Evolutionary conservation across 2,888 invertebrate species (phyloP).

Genomic region (Agonopterix heracliana): DNA sequence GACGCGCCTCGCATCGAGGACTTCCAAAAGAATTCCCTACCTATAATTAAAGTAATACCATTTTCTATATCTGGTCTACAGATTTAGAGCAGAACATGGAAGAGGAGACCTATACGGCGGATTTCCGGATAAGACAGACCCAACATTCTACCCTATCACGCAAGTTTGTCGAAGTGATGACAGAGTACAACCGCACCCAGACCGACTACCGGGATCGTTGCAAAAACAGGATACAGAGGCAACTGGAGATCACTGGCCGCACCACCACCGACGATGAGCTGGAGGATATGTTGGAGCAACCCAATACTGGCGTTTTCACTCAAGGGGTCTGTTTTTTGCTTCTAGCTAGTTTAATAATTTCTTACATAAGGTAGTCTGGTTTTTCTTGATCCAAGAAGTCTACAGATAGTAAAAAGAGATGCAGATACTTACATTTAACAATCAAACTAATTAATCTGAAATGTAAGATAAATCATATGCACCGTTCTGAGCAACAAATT

Average conservation of each 20-base stretch:
- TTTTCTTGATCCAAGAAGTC: no score
- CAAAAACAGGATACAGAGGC: slow-evolving; percentile 98
- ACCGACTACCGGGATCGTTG: slow-evolving; percentile 99
- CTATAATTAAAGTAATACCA: no score
- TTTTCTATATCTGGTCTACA: slow-evolving; percentile 42
- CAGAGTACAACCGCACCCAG: slow-evolving; percentile 99
- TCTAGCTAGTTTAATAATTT: neutral
- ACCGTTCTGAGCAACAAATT: neutral
- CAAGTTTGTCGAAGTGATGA: slow-evolving; percentile 99
- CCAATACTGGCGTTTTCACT: slow-evolving; percentile 98
- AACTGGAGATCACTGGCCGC: slow-evolving; percentile 99
- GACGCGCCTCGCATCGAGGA: no score
- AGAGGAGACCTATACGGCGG: slow-evolving; percentile 99
- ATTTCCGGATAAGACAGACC: slow-evolving; percentile 99
- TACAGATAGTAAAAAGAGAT: no score
- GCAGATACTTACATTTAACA: no score
- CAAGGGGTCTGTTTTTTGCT: slow-evolving; percentile 72
- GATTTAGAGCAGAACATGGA: slow-evolving; percentile 99
- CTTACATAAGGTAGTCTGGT: no score
- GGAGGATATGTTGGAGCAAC: slow-evolving; percentile 99
- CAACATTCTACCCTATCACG: slow-evolving; percentile 99
- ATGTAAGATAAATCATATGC: no score
- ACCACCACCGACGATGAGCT: slow-evolving; percentile 98
- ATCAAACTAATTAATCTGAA: no score
- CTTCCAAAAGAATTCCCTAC: no score